phyloP scores from a whole-genome alignment of 2,888 invertebrate genomes.

The Lathronympha strigana region DNA sequence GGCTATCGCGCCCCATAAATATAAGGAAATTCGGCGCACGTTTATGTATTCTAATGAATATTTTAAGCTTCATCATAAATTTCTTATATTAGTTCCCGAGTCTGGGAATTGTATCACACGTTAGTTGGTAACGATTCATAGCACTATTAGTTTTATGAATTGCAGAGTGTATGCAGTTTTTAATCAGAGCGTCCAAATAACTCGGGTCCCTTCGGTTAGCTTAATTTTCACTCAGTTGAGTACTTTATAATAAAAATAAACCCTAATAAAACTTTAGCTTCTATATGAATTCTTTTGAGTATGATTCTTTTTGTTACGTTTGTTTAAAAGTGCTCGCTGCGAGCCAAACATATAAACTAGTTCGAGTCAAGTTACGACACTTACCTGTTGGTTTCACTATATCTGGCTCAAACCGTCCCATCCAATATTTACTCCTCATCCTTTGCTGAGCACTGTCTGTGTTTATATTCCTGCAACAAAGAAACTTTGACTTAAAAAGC shows the following conservation, averaged over 20 bases:
- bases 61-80: conserved; percentile 30
- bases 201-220: too few relatives aligned
- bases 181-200: too few relatives aligned
- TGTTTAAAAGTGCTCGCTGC: neutral
- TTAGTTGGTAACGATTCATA: conserved; percentile 5
- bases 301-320: too few relatives aligned
- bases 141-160: neutral
- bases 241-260: too few relatives aligned
- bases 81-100: conserved; percentile 21
- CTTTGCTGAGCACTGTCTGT: conserved; percentile 72
- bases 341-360: neutral
- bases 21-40: conserved; percentile 17
- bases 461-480: conserved; percentile 64
- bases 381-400: conserved; percentile 74
- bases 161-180: neutral
- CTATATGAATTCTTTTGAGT: too few relatives aligned
- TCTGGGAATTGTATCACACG: conserved; percentile 13
- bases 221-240: too few relatives aligned
- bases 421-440: conserved; percentile 81
- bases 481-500: conserved; percentile 37
- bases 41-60: conserved; percentile 38
- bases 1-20: conserved; percentile 27
- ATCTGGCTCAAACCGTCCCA: conserved; percentile 71
- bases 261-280: too few relatives aligned
- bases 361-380: conserved; percentile 29